Evolutionary conservation across 2,888 invertebrate species (phyloP), one percentile per base, ranked within the genome.

Genomic region (Drosophila borealis): DNA sequence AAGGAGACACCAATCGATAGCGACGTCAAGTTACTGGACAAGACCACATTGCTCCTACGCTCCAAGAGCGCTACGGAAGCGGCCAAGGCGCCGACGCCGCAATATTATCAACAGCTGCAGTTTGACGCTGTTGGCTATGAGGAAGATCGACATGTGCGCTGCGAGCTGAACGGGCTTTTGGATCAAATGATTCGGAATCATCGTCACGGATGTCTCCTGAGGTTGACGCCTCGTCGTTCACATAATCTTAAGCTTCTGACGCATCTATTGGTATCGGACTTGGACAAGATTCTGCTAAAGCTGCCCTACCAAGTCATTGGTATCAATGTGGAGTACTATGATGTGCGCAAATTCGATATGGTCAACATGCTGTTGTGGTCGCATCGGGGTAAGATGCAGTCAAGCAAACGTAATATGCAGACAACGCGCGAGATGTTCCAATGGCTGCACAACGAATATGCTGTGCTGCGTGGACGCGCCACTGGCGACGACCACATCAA

Each of bases 321-420:
- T 25, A 78, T 89, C 19, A 70, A 69, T 46, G 60, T 90, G n/a
- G 89, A 89, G 49, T 89, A 88, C 53, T 83, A 72, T 29, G 90
- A 89, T 66, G 69, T 89, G 46, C 81, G 85, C 4, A 89, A 89
- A 45, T 89, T 89, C 29, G 90, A 89, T n/a, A 80, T 89, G 77
- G 48, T 85, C 5, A 89, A 89, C 33, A 70, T 89, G 74, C 45
- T 90, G 19, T 64, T 25, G 8, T 14, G 11, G 4, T 25, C 34
- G 1, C 50, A 54, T 29, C 74, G 65, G 0, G 33, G 39, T n/a
- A 61, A 46, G 11, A 19, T 37, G 3, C 42, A 14, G 1, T 39
- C 44, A 0, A 39, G 42, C 37, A 68, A 50, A 0, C 66, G 78
- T 0, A 29, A 41, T 8, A 62, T 90, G 49, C 67, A 57, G 29